These are phyloP conservation scores for Gallinago nigripennis DNA, from an alignment of 2,797 vertebrate species.

Conservation along the genomic window DNA sequence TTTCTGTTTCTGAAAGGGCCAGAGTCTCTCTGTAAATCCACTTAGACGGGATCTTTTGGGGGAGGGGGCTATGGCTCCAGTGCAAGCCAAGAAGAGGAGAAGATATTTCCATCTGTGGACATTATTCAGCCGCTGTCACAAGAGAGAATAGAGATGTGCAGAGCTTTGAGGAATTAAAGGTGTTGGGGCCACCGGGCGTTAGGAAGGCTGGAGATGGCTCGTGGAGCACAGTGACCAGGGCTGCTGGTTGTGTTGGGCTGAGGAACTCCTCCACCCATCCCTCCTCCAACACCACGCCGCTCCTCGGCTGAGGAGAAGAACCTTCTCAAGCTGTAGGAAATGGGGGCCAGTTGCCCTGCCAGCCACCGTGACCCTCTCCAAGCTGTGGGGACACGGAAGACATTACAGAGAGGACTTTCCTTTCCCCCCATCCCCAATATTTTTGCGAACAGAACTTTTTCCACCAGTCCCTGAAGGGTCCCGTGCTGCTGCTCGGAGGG, in stretches of 20 bases:
- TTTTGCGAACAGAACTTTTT: background rate
- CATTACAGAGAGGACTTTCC: background rate
- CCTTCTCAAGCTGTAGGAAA: background rate
- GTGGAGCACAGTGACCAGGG: background rate
- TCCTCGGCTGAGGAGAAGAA: background rate
- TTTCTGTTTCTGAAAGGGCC: slow-evolving; percentile 21
- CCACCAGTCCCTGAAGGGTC: background rate
- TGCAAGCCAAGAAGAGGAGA: slow-evolving; percentile 43
- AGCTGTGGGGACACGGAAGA: background rate
- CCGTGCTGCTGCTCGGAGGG: background rate
- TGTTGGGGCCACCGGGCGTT: background rate
- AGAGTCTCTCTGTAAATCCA: slow-evolving; percentile 41
- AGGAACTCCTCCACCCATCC: background rate
- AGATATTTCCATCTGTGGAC: slow-evolving; percentile 32
- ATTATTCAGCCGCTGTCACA: slow-evolving; percentile 36
- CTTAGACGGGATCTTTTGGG: background rate
- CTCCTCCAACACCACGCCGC: rapidly evolving
- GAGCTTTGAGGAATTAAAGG: slow-evolving; percentile 17
- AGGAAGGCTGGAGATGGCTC: background rate
- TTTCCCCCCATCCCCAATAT: background rate
- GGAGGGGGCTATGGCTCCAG: background rate
- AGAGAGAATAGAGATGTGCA: slow-evolving; percentile 32
- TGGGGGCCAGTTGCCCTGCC: background rate
- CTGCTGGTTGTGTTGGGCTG: background rate
- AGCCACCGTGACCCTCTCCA: background rate